A percentile compares a stretch with the other conserved stretches of the same genome.
Conservation (phyloP, 2,888 invertebrate genomes). For the Megamerina dolium region DNA sequence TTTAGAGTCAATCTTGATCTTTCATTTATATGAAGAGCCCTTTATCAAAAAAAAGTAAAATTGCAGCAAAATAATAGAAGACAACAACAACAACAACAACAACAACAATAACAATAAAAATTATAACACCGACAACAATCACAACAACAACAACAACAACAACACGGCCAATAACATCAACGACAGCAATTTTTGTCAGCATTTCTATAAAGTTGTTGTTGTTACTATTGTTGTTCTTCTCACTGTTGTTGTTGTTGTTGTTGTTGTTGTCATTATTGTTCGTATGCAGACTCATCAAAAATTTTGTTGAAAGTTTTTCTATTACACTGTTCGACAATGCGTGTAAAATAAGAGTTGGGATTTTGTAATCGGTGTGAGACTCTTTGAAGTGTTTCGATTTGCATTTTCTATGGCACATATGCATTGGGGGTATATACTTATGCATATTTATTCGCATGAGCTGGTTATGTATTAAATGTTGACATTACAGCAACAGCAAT, state of each 20-base stretch:
- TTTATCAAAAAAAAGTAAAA: slow-evolving; percentile 1
- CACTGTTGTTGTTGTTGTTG: too few species aligned
- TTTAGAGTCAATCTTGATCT: too few species aligned
- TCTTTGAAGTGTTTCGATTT: neutral
- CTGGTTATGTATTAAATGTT: too few species aligned
- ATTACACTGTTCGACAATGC: slow-evolving; percentile 10
- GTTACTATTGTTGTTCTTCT: neutral
- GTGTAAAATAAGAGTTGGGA: too few species aligned
- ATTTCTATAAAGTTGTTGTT: too few species aligned
- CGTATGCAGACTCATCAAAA: too few species aligned
- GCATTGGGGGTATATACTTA: neutral
- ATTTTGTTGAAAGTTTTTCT: slow-evolving; percentile 13
- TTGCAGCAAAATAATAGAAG: neutral
- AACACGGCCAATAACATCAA: too few species aligned
- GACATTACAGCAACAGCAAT: too few species aligned
- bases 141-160: neutral
- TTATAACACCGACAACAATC: neutral
- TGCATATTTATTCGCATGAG: too few species aligned
- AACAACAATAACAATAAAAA: neutral
- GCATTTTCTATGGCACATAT: neutral
- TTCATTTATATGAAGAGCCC: too few species aligned
- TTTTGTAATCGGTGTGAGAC: neutral
- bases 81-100: neutral
- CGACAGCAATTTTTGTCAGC: too few species aligned
- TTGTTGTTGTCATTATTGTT: too few species aligned